Evolutionary conservation across 2,888 invertebrate genomes (phyloP), one percentile per base, ranked within the genome.

Genomic region (Oligia fasciuncula): DNA sequence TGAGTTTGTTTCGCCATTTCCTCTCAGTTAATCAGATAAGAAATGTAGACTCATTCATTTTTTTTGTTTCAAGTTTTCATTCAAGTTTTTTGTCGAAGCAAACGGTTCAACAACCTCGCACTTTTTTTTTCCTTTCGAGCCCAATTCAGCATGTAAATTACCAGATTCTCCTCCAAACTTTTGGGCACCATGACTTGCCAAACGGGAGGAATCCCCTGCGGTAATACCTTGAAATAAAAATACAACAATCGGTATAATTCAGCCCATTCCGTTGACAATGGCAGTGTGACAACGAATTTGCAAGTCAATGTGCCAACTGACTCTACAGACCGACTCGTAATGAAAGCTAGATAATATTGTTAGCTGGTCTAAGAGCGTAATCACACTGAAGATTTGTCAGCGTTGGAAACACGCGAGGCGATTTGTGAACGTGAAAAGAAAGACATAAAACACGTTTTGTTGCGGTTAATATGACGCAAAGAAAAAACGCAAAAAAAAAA

Each of bases 271-370:
- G 57, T 23, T 51, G 63, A 85, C 78, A 85, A 81, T 79, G 68
- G 76, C 68, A 67, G 70, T 84, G 87, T 80, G 77, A 83, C 87
- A 72, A 80, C 78, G 77, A 76, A 90, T 89, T 90, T 88, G 87
- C 89, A 89, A 89, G 85, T 89, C 90, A 90, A 90, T 88, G 84
- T 57, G 77, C 69, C 67, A 65, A 76, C 76, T 73, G 77, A 74
- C 57, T 51, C 76, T 75, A 46, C 74, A 80, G 79, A 77, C 68
- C 69, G 35, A 70, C 67, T 81, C 67, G 77, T 88, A 87, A 85
- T 87, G 80, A 84, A 81, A 84, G 80, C 81, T 77, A 74, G 76
- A 85, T 88, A 80, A 87, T 83, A 82, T 77, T 75, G 85, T 88
- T 87, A 88, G 69, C 62, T 54, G 11, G 43, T 67, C 63, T 75